Base-by-base conservation (phyloP, 2,888 invertebrate genomes). In the Frankliniella intonsa region DNA sequence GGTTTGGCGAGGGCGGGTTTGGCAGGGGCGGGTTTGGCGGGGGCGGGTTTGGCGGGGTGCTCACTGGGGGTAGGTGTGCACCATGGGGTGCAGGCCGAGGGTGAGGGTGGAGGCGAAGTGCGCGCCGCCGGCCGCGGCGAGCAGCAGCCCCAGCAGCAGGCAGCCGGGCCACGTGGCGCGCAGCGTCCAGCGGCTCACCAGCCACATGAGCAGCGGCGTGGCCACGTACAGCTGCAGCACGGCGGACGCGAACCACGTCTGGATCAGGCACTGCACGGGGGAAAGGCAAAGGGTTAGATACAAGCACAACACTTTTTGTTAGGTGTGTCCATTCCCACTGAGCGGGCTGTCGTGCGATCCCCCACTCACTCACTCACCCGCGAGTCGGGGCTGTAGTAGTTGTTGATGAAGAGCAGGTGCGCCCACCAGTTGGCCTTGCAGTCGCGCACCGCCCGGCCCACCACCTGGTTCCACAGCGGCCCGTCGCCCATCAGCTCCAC, bases 381-480 rank as follows among this genome's bases (percentile, higher is more conserved):
- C 19, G 62, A 62, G 62, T 62, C 62, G 19, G 62, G 62, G 62
- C 62, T 62, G 62, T 69, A 22, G 81, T 83, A 84, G 81, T 84
- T 84, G 82, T 83, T 84, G 81, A 83, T 81, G 83, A 84, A 84
- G 25, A 84, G 82, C 0, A 83, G 80, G 81, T 84, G 84, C 19
- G 83, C 76, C 84, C 84, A 84, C 84, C 85, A 84, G 81, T 84
- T 83, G 14, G 79, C 51, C 55, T 82, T 50, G 81, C 86, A 86
- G 82, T 84, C 80, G n/a, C 83, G 80, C 9, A 83, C 81, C 22
- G 84, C 82, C 12, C 50, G 81, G 10, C 81, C 82, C 76, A 84
- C 83, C 17, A 82, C 49, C 12, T 76, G 17, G 79, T 82, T 38
- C 84, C 84, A 84, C 19, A 83, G 62, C 5, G 84, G 84, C 11